These are phyloP conservation scores for Drosophila nigricruria DNA, from an alignment of 2,888 invertebrate genomes.

Conservation along the genomic window DNA sequence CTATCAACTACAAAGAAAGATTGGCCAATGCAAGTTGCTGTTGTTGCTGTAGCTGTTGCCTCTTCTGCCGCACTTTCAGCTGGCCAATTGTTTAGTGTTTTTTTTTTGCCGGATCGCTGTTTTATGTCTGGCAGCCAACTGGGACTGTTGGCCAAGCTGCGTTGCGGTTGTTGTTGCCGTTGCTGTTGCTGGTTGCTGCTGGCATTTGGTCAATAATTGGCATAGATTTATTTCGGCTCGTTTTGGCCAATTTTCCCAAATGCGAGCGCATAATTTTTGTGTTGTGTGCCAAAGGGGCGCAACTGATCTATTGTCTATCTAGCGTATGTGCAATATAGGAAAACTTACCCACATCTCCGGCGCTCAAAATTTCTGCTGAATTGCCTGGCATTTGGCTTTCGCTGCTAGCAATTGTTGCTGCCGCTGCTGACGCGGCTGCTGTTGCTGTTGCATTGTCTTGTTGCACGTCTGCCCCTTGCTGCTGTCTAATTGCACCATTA, in stretches of 20 bases:
- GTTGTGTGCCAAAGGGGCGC: slow-evolving; percentile 37
- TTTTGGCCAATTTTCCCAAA: slow-evolving; percentile 59
- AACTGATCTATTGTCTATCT: slow-evolving; percentile 34
- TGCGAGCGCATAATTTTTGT: slow-evolving; percentile 38
- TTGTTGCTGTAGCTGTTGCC: slow-evolving; percentile 33
- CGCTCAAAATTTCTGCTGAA: slow-evolving; percentile 75
- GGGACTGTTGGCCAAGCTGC: slow-evolving; percentile 37
- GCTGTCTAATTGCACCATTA: slow-evolving; percentile 81
- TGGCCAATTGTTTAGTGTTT: slow-evolving; percentile 52
- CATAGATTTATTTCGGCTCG: slow-evolving; percentile 80
- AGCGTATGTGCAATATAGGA: slow-evolving; percentile 18
- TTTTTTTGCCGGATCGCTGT: slow-evolving; percentile 7
- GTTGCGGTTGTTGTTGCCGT: slow-evolving; percentile 55
- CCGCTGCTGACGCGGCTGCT: slow-evolving; percentile 42
- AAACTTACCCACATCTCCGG: slow-evolving; percentile 77
- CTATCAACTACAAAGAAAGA: slow-evolving; percentile 60
- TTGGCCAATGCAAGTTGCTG: slow-evolving; percentile 67
- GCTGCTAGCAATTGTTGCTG: slow-evolving; percentile 44
- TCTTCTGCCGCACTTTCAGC: slow-evolving; percentile 52
- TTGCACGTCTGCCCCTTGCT: slow-evolving; percentile 62
- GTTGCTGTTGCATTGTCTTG: slow-evolving; percentile 68
- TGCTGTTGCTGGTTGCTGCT: slow-evolving; percentile 35
- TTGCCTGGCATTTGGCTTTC: slow-evolving; percentile 63
- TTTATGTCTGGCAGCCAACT: slow-evolving; percentile 26
- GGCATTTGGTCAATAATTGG: slow-evolving; percentile 81